Base-by-base conservation (phyloP, 1,140 invertebrate species). In the Sinonovacula constricta region DNA sequence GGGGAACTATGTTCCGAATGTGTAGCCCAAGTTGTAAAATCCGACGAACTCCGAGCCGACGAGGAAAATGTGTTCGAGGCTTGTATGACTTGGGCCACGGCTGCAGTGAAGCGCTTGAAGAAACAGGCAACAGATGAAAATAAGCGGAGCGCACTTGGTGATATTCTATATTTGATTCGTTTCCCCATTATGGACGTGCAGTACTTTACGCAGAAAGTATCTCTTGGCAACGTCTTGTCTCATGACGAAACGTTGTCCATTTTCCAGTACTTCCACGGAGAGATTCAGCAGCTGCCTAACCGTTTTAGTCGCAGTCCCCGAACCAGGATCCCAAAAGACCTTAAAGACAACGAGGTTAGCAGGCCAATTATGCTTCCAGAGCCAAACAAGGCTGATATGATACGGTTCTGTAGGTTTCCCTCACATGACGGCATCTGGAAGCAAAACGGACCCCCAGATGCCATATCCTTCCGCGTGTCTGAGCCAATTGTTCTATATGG, bases 161-260 rank as follows among this genome's bases (percentile, higher is more conserved):
- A 75, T 33, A 2, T 68, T 5, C 4, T 79, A 12, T 62, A 70
- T 59, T 45, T 39, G 3, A 63, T 79, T 30, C 26, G 76, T 1
- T 79, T 79, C 51, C 76, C 76, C 2, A 10, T 79, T 7, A 60
- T 79, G 57, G 60, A 65, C n/a, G 34, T 34, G 30, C 31, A 71
- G 22, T 70, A 36, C n/a, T 79, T 79, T 65, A 67, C 56, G 12
- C 18, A 62, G 18, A 59, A 69, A 24, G 67, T 70, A 18, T 54
- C 34, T 22, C 49, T 53, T n/a, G 49, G 49, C 18, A 53, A 22
- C 24, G 18, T 53, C 24, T n/a, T 53, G 49, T n/a, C 49, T 4
- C 18, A 53, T n/a, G 49, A 53, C 24, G 49, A 53, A 53, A n/a
- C 49, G 10, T 22, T 53, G 4, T 53, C 49, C 18, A 53, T 53